A percentile compares a stretch with the other conserved stretches of the same genome.
Evolutionary conservation across 2,797 vertebrate genomes (phyloP).

Genomic region (Leuciscus waleckii): DNA sequence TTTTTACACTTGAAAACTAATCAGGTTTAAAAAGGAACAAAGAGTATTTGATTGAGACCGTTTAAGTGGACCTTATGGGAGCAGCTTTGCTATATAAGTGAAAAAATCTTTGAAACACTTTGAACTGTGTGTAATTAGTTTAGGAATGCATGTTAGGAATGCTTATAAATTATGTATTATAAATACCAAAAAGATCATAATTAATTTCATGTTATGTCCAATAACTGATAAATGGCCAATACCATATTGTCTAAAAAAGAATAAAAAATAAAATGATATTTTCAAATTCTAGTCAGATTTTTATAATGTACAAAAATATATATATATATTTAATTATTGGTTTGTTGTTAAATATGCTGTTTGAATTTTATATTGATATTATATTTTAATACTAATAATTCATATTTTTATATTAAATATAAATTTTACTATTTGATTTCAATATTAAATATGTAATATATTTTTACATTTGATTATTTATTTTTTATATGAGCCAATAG

Average conservation of each 20-base stretch:
- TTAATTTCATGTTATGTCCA: neutral
- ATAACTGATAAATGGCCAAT: neutral
- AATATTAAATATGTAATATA: neutral
- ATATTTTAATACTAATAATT: neutral
- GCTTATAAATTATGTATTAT: neutral
- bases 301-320: neutral
- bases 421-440: neutral
- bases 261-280: neutral
- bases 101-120: neutral
- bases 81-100: neutral
- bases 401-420: neutral
- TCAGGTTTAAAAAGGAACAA: neutral
- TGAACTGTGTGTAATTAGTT: neutral
- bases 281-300: neutral
- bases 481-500: neutral
- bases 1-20: slow-evolving; percentile 13
- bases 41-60: slow-evolving; percentile 6
- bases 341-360: neutral
- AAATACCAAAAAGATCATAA: neutral
- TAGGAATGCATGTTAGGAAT: neutral
- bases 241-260: neutral
- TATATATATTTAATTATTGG: neutral
- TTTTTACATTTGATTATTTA: neutral
- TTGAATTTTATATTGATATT: neutral
- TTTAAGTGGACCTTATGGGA: neutral